These are phyloP conservation scores for Enteromius unitaeniatus DNA, from an alignment of 2,797 vertebrate species.

Conservation along the genomic window DNA sequence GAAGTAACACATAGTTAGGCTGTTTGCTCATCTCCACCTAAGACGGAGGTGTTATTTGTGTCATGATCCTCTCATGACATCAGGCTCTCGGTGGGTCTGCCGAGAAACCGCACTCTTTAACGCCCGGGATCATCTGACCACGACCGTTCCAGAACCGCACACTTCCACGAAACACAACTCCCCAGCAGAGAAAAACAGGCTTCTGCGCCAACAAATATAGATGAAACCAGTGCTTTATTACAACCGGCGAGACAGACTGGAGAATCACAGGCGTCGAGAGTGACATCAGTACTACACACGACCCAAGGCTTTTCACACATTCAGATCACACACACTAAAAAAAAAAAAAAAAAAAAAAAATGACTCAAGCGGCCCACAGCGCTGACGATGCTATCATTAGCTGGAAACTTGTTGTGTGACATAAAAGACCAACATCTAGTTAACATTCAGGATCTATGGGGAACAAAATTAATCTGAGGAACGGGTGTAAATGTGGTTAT, in stretches of 20 bases:
- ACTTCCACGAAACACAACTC: slow-evolving; percentile 21
- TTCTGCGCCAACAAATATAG: not conserved
- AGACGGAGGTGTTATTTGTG: not conserved
- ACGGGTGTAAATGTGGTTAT: not conserved
- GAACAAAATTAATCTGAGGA: not conserved
- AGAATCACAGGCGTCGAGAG: not conserved
- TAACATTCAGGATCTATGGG: not conserved
- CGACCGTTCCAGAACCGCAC: not conserved
- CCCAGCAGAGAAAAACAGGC: not conserved
- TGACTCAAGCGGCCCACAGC: not conserved
- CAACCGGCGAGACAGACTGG: not conserved
- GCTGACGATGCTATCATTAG: not conserved
- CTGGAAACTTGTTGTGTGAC: not conserved
- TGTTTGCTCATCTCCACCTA: too few species aligned
- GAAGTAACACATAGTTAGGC: not conserved
- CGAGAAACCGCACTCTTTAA: slow-evolving; percentile 23
- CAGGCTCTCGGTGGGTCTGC: not conserved
- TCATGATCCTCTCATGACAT: not conserved
- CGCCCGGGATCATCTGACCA: slow-evolving; percentile 8
- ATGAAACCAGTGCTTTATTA: slow-evolving; percentile 6
- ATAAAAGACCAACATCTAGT: not conserved
- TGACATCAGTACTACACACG: not conserved
- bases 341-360: too few species aligned
- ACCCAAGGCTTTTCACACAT: slow-evolving; percentile 4
- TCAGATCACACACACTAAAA: slow-evolving; percentile 3